Conservation (phyloP, 2,797 vertebrate species). For the Phaenicophaeus curvirostris region DNA sequence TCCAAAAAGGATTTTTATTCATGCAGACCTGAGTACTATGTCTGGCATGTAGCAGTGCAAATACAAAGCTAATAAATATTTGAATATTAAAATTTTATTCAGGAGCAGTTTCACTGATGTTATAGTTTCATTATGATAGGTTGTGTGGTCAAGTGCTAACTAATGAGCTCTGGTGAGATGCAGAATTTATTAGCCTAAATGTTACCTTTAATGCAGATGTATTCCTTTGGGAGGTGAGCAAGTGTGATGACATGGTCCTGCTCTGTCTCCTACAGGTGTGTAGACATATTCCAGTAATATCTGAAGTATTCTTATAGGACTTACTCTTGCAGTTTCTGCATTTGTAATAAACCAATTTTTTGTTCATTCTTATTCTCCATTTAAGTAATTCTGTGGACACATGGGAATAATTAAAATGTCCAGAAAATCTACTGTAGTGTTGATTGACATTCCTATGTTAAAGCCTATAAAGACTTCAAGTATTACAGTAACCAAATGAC, state of each 20-base stretch:
- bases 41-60: not conserved
- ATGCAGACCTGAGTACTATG: not conserved
- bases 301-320: not conserved
- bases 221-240: not conserved
- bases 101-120: not conserved
- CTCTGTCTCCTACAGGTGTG: not conserved
- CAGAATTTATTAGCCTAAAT: not conserved
- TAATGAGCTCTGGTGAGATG: not conserved
- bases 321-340: not conserved
- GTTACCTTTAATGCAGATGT: not conserved
- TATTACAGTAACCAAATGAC: not conserved
- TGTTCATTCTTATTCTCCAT: not conserved
- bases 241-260: not conserved
- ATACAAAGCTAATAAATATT: not conserved
- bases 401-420: not conserved
- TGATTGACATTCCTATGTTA: not conserved
- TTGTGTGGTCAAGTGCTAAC: not conserved
- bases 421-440: not conserved
- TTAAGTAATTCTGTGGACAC: not conserved
- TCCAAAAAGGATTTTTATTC: not conserved
- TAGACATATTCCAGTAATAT: not conserved
- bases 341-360: not conserved
- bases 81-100: not conserved
- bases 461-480: not conserved
- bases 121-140: not conserved